Evolutionary conservation across 1,140 invertebrate genomes (phyloP).

Genomic region (Bathynomus jamesi): DNA sequence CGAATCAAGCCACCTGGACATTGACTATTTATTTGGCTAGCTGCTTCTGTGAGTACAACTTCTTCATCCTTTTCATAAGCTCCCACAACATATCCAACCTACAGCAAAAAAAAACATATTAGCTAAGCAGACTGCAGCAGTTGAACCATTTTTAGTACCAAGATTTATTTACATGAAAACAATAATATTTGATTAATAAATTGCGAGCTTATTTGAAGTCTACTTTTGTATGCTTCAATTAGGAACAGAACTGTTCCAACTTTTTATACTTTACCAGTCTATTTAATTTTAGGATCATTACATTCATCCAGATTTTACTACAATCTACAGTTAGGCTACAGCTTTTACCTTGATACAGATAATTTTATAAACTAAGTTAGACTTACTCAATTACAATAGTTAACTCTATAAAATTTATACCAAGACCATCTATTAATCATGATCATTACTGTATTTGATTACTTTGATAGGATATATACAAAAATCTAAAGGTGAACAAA

Average conservation of each 20-base stretch:
- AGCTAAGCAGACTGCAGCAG: neutral
- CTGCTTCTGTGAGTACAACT: slow-evolving; percentile 38
- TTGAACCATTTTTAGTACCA: neutral
- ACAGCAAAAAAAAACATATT: neutral
- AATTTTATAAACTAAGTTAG: neutral
- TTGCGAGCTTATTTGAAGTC: neutral
- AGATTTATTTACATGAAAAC: neutral
- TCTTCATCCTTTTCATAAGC: neutral
- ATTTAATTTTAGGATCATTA: no score
- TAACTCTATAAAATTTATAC: no score
- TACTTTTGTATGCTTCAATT: neutral
- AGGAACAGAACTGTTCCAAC: neutral
- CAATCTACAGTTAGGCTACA: neutral
- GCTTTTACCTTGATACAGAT: neutral
- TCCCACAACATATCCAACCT: neutral
- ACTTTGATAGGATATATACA: no score
- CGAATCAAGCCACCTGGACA: slow-evolving; percentile 47
- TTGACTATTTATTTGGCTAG: slow-evolving; percentile 47
- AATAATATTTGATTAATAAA: neutral
- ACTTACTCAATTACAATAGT: no score
- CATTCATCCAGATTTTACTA: no score
- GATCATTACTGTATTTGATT: no score
- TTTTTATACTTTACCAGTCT: neutral
- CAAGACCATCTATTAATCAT: no score
- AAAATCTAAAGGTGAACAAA: no score